Evolutionary conservation across 2,113 vertebrate genomes (phyloP), one percentile per base, ranked within the genome.

Genomic region (Phrynocephalus versicolor): DNA sequence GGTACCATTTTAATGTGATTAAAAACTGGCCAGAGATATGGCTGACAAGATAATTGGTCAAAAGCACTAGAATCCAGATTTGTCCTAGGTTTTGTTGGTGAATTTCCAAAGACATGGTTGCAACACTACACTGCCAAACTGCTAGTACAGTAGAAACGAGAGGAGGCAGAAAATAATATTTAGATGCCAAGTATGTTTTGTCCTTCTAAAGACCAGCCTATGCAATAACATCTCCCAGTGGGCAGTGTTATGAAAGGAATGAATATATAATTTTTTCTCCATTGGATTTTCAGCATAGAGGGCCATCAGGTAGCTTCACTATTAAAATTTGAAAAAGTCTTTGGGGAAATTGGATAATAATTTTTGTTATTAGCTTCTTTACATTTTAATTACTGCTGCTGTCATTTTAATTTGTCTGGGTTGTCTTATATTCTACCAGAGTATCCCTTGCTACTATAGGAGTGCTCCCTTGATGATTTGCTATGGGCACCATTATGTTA

Each of bases 311-410:
- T 14, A 72, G 55, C 23, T 73, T 73, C 18, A 2, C 57, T 41
- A 30, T 73, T 39, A 82, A 15, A 70, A 33, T 39, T 73, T 82
- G 33, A 23, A 60, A 82, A 72, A 74, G 57, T 72, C 57, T 62
- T 74, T 39, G 30, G 58, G 37, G 71, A 41, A 74, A 71, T n/a
- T 69, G 27, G 37, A 37, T 60, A 60, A 37, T 37, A 10, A n/a
- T 9, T 60, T 15, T 27, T 62, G 55, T 60, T 72, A 39, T 41
- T 58, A 45, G 71, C 39, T 81, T 78, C 67, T 67, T 80, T 80
- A 64, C 79, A 80, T 67, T 67, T n/a, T 65, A 80, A 81, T 81
- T 81, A 55, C 70, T 81, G 15, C 58, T 58, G 25, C 30, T 62
- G 45, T n/a, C 30, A n/a, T 73, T 83, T 62, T n/a, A 83, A 83